Evolutionary conservation across 2,797 vertebrate genomes (phyloP).

Genomic region (Mallotus villosus): DNA sequence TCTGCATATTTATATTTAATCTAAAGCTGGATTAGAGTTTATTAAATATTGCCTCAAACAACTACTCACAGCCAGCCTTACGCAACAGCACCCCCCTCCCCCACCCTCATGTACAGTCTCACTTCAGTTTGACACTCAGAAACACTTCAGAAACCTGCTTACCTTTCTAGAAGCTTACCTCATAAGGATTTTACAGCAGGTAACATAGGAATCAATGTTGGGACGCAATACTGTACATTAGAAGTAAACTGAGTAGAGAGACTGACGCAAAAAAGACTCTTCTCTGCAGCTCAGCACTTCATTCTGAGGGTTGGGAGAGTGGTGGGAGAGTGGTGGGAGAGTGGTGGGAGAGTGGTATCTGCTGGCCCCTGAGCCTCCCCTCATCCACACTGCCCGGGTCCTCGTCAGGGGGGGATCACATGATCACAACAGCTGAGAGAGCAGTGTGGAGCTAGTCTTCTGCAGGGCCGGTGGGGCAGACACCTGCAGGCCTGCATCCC

Average conservation of each 20-base stretch:
- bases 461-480: slow-evolving; percentile 36
- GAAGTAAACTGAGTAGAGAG: background rate
- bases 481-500: slow-evolving; percentile 44
- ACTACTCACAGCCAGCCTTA: slow-evolving; percentile 37
- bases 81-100: slow-evolving; percentile 24
- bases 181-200: background rate
- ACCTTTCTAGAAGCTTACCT: background rate
- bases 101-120: background rate
- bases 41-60: slow-evolving; percentile 55
- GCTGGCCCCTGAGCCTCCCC: background rate
- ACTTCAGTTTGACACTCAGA: too few species aligned
- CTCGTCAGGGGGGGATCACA: slow-evolving; percentile 24
- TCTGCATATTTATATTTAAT: slow-evolving; percentile 51
- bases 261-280: background rate
- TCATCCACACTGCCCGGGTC: background rate
- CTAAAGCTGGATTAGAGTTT: slow-evolving; percentile 63
- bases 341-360: background rate
- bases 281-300: background rate
- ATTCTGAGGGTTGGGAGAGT: background rate
- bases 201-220: background rate
- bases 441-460: background rate
- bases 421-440: slow-evolving; percentile 18
- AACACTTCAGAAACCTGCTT: background rate
- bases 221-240: background rate
- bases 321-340: background rate